Base-by-base conservation (phyloP, 2,113 vertebrate species). In the Centropristis striata region DNA sequence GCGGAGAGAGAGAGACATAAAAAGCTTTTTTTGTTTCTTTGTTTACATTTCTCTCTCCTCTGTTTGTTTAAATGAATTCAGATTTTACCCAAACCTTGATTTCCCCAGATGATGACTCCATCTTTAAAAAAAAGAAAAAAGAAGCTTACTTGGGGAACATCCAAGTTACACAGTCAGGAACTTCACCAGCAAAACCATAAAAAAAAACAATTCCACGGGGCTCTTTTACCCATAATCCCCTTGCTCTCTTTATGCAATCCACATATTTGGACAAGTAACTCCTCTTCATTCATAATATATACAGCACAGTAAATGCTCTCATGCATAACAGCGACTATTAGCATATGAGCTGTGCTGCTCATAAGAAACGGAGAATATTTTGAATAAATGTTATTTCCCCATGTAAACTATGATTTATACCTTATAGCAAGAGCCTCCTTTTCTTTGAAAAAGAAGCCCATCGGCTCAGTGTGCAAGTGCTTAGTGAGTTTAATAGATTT, bases 221-320 rank as follows among this genome's bases (percentile, higher is more conserved):
- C 70, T 88, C 61, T 70, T 80, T 90, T 77, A 85, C 59, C 66
- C 81, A 67, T 64, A 78, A 61, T 59, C 71, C 61, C 72, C 20
- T 20, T 66, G 49, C 55, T 73, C 75, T 84, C 78, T 90, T 89
- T 78, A 84, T 78, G 55, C 76, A 90, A 75, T 76, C 55, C 88
- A 88, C 71, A 86, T 80, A 81, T 91, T 87, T 87, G 65, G 60
- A 71, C 67, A 84, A 84, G 86, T 85, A 88, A 84, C 64, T 84
- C 72, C 59, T 82, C 78, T 78, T 87, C 61, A 75, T 87, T 84
- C 54, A 84, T 86, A 86, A 85, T 85, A 81, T 71, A 78, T 81
- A 71, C 39, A 71, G 60, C 54, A 42, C 65, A 58, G 46, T 55
- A 86, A 86, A 85, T 71, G 42, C 46, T 78, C 42, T 70, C 54